Percentiles rank a stretch among this genome's conserved stretches.
phyloP scores from a whole-genome alignment of 2,113 vertebrate species.

The Tor tambroides region DNA sequence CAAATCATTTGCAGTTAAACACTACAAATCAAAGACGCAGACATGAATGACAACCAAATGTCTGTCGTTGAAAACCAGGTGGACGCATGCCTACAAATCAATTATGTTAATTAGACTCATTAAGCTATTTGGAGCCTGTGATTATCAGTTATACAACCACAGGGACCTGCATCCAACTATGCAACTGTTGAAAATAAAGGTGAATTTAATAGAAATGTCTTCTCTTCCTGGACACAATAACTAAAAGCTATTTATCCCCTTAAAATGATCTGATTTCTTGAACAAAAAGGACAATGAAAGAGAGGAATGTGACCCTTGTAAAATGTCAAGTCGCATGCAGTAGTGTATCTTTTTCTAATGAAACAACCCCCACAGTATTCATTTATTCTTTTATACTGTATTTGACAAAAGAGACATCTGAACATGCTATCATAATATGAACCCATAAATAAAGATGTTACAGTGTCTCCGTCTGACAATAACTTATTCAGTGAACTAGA shows the following conservation, averaged over 20 bases:
- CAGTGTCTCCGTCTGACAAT: not conserved
- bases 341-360: not conserved
- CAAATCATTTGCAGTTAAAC: not conserved
- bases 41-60: not conserved
- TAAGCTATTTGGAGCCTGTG: not conserved
- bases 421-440: not conserved
- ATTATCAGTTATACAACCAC: not conserved
- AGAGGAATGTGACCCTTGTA: not conserved
- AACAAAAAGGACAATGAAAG: not conserved
- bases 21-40: not conserved
- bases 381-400: not conserved
- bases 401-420: not conserved
- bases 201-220: not conserved
- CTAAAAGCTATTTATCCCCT: not conserved
- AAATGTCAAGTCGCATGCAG: not conserved
- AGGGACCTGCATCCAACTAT: not conserved
- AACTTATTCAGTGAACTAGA: not conserved
- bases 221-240: not conserved
- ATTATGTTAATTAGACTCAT: slow-evolving; percentile 45
- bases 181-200: not conserved
- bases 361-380: not conserved
- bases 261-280: not conserved
- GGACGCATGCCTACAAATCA: not conserved
- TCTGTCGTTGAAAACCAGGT: not conserved
- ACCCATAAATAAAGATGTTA: not conserved